Evolutionary conservation across 2,888 invertebrate genomes (phyloP).

Genomic region (Leptopterna dolabrata): DNA sequence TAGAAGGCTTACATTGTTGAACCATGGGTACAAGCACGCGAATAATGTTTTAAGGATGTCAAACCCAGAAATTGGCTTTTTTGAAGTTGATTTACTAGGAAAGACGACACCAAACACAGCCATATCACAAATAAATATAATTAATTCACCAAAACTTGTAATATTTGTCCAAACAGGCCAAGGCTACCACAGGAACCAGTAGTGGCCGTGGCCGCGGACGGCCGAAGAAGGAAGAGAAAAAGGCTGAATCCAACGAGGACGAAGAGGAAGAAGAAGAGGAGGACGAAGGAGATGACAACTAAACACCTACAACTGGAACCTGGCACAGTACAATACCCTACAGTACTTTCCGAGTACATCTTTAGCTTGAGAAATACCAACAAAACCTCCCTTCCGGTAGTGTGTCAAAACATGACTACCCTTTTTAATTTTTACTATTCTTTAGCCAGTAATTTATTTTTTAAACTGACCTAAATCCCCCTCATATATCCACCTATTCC

Average conservation of each 20-base stretch:
- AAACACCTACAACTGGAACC: constrained; percentile 34
- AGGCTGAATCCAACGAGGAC: constrained; percentile 67
- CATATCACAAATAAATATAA: too few relatives aligned
- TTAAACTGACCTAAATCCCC: neutral
- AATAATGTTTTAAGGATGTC: too few relatives aligned
- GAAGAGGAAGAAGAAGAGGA: constrained; percentile 67
- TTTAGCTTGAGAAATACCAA: neutral
- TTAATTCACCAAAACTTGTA: too few relatives aligned
- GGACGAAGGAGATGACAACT: constrained; percentile 63
- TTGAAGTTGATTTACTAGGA: too few relatives aligned
- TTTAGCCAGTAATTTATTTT: neutral
- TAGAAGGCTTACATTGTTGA: too few relatives aligned
- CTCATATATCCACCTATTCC: neutral
- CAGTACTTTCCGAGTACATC: neutral
- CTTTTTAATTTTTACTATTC: neutral
- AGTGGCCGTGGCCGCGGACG: constrained; percentile 68
- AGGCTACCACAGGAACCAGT: constrained; percentile 56
- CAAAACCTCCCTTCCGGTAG: neutral
- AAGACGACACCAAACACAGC: too few relatives aligned
- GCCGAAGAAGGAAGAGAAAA: constrained; percentile 68
- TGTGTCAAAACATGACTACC: neutral
- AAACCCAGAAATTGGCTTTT: too few relatives aligned
- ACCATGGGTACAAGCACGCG: too few relatives aligned
- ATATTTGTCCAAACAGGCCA: too few relatives aligned
- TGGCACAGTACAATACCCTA: constrained; percentile 49